Percentiles rank a stretch among this genome's conserved stretches.
phyloP scores from a whole-genome alignment of 2,113 vertebrate species.

The Xenopus tropicalis region UCB_Xtro_10.0 CM004443.2:178270501-178271000 shows the following conservation, averaged over 20 bases:
- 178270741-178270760: conserved; percentile 99
- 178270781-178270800: conserved; percentile 97
- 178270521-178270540: conserved; percentile 99
- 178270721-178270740: conserved; percentile 99
- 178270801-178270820: conserved; percentile 79
- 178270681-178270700: conserved; percentile 99
- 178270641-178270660: conserved; percentile 98
- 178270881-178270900: conserved; percentile 65
- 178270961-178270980: too few relatives aligned
- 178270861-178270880: conserved; percentile 58
- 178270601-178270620: conserved; percentile 93
- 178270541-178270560: conserved; percentile 98
- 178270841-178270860: conserved; percentile 65
- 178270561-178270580: conserved; percentile 98
- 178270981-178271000: too few relatives aligned
- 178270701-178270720: conserved; percentile 99
- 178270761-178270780: conserved; percentile 99
- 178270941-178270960: too few relatives aligned
- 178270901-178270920: conserved; percentile 60
- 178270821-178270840: conserved; percentile 85
- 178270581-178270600: conserved; percentile 99
- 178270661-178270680: conserved; percentile 99
- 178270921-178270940: conserved; percentile 34
- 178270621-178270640: conserved; percentile 98
- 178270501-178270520: conserved; percentile 92